Evolutionary conservation across 2,888 invertebrate genomes (phyloP).

Genomic region (Microchrysa polita): DNA sequence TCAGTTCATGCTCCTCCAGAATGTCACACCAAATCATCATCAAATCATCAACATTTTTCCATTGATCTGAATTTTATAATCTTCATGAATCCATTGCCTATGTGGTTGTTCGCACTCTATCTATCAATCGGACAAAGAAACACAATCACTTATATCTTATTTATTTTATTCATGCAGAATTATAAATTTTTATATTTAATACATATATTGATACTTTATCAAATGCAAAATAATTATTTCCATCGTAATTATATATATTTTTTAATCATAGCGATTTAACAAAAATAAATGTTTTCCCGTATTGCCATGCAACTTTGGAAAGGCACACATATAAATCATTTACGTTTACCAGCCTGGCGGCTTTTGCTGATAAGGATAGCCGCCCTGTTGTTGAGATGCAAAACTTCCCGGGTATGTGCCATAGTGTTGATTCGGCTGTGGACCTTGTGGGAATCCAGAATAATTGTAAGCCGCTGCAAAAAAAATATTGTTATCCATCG

Average conservation of each 20-base stretch:
- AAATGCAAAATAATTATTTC: slow-evolving; percentile 3
- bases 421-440: slow-evolving; percentile 59
- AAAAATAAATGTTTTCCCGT: background rate
- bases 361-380: slow-evolving; percentile 4
- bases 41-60: no score
- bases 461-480: slow-evolving; percentile 67
- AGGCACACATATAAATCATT: background rate
- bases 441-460: slow-evolving; percentile 68
- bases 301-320: background rate
- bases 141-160: background rate
- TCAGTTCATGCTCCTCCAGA: no score
- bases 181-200: background rate
- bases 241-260: background rate
- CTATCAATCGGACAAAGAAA: no score
- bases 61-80: no score
- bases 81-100: no score
- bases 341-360: background rate
- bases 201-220: background rate
- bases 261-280: background rate
- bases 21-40: no score
- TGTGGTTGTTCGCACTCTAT: no score
- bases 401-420: slow-evolving; percentile 4
- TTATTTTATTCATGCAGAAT: background rate
- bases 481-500: background rate
- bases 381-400: background rate